phyloP scores from a whole-genome alignment of 2,113 vertebrate species.

The Aldabrachelys gigantea region DNA sequence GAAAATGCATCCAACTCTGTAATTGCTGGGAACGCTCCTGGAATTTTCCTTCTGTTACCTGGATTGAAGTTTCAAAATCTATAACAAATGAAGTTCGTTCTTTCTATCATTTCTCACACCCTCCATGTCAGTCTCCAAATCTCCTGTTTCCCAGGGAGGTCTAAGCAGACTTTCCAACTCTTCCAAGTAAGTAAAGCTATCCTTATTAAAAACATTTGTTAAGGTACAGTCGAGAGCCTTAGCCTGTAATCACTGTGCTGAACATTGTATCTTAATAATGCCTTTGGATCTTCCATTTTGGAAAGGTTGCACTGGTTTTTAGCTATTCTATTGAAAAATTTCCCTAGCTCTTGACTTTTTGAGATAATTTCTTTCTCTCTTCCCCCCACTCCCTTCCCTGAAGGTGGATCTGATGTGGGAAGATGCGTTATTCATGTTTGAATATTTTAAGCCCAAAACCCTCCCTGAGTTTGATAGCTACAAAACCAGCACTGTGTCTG shows the following conservation, averaged over 20 bases:
- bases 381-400: background rate
- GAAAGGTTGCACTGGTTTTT: background rate
- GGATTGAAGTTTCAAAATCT: background rate
- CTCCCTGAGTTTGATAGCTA: conserved; percentile 98
- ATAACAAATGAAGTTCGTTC: background rate
- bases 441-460: conserved; percentile 97
- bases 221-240: background rate
- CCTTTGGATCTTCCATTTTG: background rate
- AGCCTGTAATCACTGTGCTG: background rate
- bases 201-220: background rate
- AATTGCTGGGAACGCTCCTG: background rate
- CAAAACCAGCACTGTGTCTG: conserved; percentile 98
- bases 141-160: background rate
- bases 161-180: background rate
- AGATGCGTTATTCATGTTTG: conserved; percentile 94
- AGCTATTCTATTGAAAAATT: background rate
- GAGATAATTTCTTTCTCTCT: background rate
- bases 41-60: background rate
- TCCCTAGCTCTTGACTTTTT: background rate
- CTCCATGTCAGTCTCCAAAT: background rate
- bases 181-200: background rate
- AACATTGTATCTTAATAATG: background rate
- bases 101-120: background rate
- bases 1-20: background rate
- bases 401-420: conserved; percentile 95